Conservation (phyloP, 2,888 invertebrate species). For the Auanema freiburgensis region DNA sequence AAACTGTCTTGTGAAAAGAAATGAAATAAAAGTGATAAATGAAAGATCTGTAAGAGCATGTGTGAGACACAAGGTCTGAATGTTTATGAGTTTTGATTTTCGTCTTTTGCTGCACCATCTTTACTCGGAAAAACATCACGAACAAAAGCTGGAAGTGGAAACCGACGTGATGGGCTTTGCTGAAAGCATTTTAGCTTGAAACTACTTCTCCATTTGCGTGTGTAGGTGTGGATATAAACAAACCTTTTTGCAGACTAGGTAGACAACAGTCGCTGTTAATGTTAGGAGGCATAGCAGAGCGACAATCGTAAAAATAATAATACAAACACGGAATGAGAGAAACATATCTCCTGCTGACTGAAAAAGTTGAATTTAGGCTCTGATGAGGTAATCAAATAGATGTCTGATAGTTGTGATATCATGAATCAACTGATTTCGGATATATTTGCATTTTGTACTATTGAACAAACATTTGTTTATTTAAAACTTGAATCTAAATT, state of each 20-base stretch:
- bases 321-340: constrained; percentile 43
- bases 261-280: constrained; percentile 36
- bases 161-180: constrained; percentile 18
- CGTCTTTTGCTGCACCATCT: not conserved
- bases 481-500: too few species aligned
- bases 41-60: too few species aligned
- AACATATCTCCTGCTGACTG: constrained; percentile 61
- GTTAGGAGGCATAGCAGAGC: constrained; percentile 33
- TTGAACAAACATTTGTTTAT: too few species aligned
- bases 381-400: not conserved
- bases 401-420: too few species aligned
- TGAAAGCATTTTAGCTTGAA: not conserved
- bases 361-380: constrained; percentile 19
- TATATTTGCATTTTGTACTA: too few species aligned
- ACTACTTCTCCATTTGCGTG: too few species aligned
- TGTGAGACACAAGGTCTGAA: too few species aligned
- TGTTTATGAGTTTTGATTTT: not conserved
- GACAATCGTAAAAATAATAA: constrained; percentile 40
- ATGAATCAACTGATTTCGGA: too few species aligned
- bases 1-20: too few species aligned
- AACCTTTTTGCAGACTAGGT: constrained; percentile 23
- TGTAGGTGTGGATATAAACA: too few species aligned
- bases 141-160: constrained; percentile 20
- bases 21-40: too few species aligned
- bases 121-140: constrained; percentile 17